Conservation (phyloP, 2,888 invertebrate genomes). For the Lottia scabra region DNA sequence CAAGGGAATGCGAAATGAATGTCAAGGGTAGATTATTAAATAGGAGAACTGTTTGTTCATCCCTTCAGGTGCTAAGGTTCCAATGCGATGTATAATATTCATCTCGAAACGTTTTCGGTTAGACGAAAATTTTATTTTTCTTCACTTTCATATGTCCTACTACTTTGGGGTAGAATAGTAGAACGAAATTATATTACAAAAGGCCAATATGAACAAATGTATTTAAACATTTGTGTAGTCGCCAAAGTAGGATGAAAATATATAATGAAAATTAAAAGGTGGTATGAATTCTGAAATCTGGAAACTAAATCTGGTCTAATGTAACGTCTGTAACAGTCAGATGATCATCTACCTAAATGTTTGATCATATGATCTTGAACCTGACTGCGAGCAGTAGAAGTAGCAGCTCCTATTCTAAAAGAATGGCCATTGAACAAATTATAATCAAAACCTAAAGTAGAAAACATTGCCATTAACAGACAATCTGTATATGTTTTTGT, state of each 20-base stretch:
- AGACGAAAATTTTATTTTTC: no score
- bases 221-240: not conserved
- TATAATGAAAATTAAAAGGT: not conserved
- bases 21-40: no score
- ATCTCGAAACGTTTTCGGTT: no score
- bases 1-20: no score
- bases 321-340: conserved; percentile 1
- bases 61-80: no score
- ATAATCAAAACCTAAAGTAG: not conserved
- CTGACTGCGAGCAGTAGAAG: not conserved
- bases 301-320: not conserved
- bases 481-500: conserved; percentile 10
- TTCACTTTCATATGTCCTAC: no score
- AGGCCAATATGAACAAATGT: not conserved
- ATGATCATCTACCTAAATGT: not conserved
- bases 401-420: not conserved
- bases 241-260: not conserved
- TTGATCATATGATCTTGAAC: not conserved
- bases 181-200: no score
- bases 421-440: not conserved
- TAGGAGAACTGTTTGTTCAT: no score
- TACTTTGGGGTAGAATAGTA: conserved; percentile 5
- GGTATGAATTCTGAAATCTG: no score
- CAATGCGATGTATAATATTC: no score
- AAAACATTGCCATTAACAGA: not conserved